Evolutionary conservation across 1,140 invertebrate genomes (phyloP).

Genomic region (Protaetia brevitarsis): DNA sequence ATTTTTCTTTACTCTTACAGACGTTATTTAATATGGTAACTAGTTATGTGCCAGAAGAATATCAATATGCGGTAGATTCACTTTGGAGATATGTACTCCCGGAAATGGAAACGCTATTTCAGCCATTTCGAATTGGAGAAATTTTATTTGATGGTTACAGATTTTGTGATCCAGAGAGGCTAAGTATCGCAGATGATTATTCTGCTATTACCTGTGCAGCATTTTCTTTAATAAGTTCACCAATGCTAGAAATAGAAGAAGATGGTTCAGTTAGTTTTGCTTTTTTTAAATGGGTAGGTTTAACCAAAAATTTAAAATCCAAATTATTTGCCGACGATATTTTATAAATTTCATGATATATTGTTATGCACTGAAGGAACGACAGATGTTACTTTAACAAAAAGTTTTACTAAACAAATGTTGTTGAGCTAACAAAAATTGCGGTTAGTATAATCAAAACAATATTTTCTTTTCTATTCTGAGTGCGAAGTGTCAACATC

Average conservation of each 20-base stretch:
- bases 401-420: too few species aligned
- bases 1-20: not conserved
- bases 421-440: too few species aligned
- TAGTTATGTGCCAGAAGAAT: not conserved
- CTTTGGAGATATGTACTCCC: not conserved
- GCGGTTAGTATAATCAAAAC: too few species aligned
- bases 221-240: not conserved
- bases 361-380: too few species aligned
- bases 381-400: too few species aligned
- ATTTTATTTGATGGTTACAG: slow-evolving; percentile 19
- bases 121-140: slow-evolving; percentile 1
- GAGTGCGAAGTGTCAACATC: too few species aligned
- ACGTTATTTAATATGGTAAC: not conserved
- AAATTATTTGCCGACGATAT: not conserved
- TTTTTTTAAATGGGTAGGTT: slow-evolving; percentile 26
- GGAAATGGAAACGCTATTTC: slow-evolving; percentile 2
- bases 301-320: not conserved
- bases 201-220: slow-evolving; percentile 16
- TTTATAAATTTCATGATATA: not conserved
- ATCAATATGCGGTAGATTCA: not conserved
- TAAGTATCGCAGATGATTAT: slow-evolving; percentile 2
- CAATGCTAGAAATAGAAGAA: slow-evolving; percentile 20
- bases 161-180: slow-evolving; percentile 20
- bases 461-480: too few species aligned
- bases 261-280: slow-evolving; percentile 24